Evolutionary conservation across 35 echinoderm and acorn worm species (phyloP).

Genomic region (Ptychodera flava): DNA sequence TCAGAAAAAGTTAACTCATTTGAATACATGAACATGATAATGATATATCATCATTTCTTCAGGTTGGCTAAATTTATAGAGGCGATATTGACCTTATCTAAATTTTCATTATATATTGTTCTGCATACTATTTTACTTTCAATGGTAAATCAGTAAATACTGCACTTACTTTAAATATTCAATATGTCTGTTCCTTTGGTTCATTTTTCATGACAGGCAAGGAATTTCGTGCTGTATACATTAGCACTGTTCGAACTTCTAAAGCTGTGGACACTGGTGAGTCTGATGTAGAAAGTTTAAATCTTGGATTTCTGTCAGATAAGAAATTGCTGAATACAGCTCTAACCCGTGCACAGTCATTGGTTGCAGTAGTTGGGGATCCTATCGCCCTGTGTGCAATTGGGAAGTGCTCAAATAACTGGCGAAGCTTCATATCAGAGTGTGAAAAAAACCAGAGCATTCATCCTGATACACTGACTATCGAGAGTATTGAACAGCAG

Average conservation of each 20-base stretch:
- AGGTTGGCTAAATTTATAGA: no score
- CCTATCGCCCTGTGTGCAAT: constrained; percentile 77
- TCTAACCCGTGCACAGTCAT: constrained; percentile 74
- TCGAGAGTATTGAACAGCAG: constrained; percentile 54
- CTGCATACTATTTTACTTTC: no score
- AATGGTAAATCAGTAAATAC: no score
- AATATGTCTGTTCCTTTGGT: no score
- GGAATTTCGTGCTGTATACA: constrained; percentile 79
- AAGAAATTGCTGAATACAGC: constrained; percentile 79
- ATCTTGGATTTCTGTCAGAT: constrained; percentile 85
- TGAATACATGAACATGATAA: no score
- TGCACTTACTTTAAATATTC: no score
- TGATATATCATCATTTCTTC: no score
- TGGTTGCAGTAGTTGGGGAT: constrained; percentile 69
- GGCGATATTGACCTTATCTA: no score
- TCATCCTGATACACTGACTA: constrained; percentile 24
- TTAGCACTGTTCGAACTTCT: constrained; percentile 71
- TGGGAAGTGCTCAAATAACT: constrained; percentile 66
- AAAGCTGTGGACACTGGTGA: constrained; percentile 13
- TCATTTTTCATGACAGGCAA: constrained; percentile 52
- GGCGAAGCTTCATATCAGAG: constrained; percentile 65
- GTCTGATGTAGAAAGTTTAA: constrained; percentile 35
- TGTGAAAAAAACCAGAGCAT: constrained; percentile 69
- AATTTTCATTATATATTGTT: no score
- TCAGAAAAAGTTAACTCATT: no score